These are phyloP conservation scores for Bubo bubo DNA, from an alignment of 2,113 vertebrate genomes.

Conservation along the genomic window DNA sequence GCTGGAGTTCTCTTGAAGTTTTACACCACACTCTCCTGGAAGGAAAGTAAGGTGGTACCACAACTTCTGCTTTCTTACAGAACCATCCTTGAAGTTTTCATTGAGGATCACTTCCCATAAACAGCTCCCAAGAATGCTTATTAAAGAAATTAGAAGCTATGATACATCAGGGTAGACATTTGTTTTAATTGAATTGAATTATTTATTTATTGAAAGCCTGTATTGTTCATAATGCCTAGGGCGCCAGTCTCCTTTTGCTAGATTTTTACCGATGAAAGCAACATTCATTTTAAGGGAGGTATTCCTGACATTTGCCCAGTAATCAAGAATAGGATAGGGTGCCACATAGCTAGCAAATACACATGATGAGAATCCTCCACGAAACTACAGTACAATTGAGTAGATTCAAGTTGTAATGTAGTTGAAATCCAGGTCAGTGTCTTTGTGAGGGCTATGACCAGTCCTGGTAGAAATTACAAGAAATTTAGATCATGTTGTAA, in stretches of 20 bases:
- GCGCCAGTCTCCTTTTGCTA: not conserved
- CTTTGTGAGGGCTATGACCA: not conserved
- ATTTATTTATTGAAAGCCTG: constrained; percentile 46
- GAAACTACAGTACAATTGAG: not conserved
- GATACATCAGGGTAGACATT: not conserved
- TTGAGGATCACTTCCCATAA: not conserved
- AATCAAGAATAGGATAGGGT: not conserved
- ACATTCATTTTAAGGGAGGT: not conserved
- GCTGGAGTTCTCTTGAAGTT: not conserved
- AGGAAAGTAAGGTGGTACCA: not conserved
- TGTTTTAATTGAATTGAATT: constrained; percentile 47
- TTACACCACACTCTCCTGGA: not conserved
- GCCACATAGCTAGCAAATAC: not conserved
- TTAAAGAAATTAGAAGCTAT: constrained; percentile 39
- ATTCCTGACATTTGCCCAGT: not conserved
- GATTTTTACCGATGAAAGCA: not conserved
- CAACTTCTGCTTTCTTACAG: not conserved
- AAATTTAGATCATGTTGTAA: not conserved
- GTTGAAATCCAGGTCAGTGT: not conserved
- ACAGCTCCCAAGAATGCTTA: not conserved
- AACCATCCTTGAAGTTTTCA: not conserved
- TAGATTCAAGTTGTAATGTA: not conserved
- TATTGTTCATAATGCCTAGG: constrained; percentile 24
- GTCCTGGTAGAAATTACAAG: not conserved
- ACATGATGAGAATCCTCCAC: not conserved